Evolutionary conservation across 2,888 invertebrate species (phyloP).

Genomic region (Drosophila macrospina): DNA sequence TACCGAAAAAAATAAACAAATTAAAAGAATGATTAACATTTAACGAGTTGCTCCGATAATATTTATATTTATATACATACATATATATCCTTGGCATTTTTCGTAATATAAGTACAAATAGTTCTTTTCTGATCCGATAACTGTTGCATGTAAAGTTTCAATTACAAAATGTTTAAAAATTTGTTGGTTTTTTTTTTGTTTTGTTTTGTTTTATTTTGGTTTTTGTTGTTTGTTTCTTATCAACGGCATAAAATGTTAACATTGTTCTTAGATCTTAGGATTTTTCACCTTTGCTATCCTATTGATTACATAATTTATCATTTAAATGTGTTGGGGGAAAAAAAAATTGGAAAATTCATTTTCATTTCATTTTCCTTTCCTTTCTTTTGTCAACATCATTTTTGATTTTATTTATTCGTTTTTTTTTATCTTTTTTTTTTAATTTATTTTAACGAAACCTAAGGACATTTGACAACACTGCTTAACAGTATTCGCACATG

Average conservation of each 20-base stretch:
- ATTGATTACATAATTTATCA: constrained; percentile 6
- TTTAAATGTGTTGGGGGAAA: background rate
- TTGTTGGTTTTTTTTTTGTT: constrained; percentile 1
- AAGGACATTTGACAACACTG: constrained; percentile 27
- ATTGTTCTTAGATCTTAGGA: constrained; percentile 76
- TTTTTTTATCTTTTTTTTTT: background rate
- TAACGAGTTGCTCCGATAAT: constrained; percentile 7
- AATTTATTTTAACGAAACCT: constrained; percentile 20
- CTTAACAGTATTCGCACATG: constrained; percentile 18
- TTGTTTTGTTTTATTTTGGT: background rate
- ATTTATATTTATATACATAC: constrained; percentile 11
- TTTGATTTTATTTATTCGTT: constrained; percentile 22
- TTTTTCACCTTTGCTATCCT: constrained; percentile 68
- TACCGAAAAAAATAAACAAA: constrained; percentile 24
- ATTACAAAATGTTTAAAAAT: constrained; percentile 54
- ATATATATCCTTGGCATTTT: constrained; percentile 5
- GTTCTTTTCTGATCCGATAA: constrained; percentile 35
- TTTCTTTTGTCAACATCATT: background rate
- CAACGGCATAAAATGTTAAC: constrained; percentile 75
- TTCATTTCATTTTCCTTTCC: too few species aligned
- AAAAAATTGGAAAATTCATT: background rate
- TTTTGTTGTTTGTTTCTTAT: constrained; percentile 24
- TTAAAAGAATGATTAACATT: constrained; percentile 9
- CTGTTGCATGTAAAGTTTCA: constrained; percentile 49
- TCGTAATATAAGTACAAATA: constrained; percentile 16